Evolutionary conservation across 2,888 invertebrate species (phyloP), one percentile per base, ranked within the genome.

Genomic region (Dolichomitus sp.): DNA sequence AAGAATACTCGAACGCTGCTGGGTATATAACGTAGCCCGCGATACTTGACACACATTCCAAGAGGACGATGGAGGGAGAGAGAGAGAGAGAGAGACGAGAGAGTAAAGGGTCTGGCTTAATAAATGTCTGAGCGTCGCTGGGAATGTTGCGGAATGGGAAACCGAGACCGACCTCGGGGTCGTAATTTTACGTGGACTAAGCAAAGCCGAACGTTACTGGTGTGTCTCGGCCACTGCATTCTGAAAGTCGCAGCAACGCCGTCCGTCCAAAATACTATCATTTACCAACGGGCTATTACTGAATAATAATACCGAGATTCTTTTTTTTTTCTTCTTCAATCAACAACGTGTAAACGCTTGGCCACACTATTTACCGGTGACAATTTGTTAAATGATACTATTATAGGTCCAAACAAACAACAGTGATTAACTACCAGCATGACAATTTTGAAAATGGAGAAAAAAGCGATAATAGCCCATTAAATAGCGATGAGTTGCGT

Each of bases 1-100:
- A 63, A 70, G 48, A 52, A 68, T 61, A 66, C 45, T 74, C 63
- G 66, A 78, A 83, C 17, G 57, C 45, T 69, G 57, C 50, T 69
- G 33, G 27, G 40, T 48, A 68, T 61, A 68, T 45, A 65, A 80
- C 63, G 61, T 61, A 37, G 61, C 54, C 48, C 37, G 69, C 63
- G 80, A 65, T 75, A 77, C 80, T 81, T 84, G 83, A 84, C 80
- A 81, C 80, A 81, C 69, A 81, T 84, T 81, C 83, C 77, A 40
- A 40, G 77, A 74, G 74, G 61, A 61, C 50, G 42, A 45, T 9
- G 40, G 14, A 17, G 65, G 11, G 9, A 40, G 57, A 12, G 7
- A 37, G 19, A 14, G 69, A 33, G 40, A 30, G 54, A 14, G 42
- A 68, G 61, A 57, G 65, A 48, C 45, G 33, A 45, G 17, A 42